Conservation (phyloP, 1,140 invertebrate genomes). For the Proctacanthus coquilletti region DNA sequence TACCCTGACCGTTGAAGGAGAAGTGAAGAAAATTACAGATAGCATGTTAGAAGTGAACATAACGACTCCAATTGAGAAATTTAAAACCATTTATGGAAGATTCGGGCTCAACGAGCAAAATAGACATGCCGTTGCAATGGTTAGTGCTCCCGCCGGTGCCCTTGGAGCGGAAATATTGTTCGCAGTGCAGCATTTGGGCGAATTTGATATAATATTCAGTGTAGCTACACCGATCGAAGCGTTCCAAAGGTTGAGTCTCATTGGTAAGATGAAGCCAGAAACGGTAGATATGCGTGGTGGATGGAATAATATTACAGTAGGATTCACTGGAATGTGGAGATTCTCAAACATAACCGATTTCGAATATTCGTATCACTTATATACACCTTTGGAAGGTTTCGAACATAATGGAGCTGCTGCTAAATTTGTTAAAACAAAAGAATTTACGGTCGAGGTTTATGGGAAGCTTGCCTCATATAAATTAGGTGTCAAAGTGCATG, state of each 20-base stretch:
- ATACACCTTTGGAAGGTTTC: conserved; percentile 54
- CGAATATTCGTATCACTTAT: conserved; percentile 58
- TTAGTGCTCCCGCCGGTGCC: conserved; percentile 45
- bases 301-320: conserved; percentile 55
- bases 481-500: conserved; percentile 37
- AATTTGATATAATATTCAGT: conserved; percentile 56
- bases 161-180: conserved; percentile 49
- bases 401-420: conserved; percentile 55
- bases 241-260: conserved; percentile 39
- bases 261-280: conserved; percentile 17
- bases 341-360: conserved; percentile 51
- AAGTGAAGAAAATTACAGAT: conserved; percentile 44
- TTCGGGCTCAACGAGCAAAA: conserved; percentile 54
- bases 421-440: conserved; percentile 41
- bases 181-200: conserved; percentile 35
- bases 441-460: conserved; percentile 51
- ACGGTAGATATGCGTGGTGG: conserved; percentile 49
- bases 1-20: conserved; percentile 43
- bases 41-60: conserved; percentile 52
- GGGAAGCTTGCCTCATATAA: conserved; percentile 45
- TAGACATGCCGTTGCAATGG: conserved; percentile 50
- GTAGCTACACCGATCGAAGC: conserved; percentile 54
- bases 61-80: conserved; percentile 51
- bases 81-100: conserved; percentile 42
- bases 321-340: conserved; percentile 60